Evolutionary conservation across 2,113 vertebrate genomes (phyloP).

Genomic region (Colinus virginianus): DNA sequence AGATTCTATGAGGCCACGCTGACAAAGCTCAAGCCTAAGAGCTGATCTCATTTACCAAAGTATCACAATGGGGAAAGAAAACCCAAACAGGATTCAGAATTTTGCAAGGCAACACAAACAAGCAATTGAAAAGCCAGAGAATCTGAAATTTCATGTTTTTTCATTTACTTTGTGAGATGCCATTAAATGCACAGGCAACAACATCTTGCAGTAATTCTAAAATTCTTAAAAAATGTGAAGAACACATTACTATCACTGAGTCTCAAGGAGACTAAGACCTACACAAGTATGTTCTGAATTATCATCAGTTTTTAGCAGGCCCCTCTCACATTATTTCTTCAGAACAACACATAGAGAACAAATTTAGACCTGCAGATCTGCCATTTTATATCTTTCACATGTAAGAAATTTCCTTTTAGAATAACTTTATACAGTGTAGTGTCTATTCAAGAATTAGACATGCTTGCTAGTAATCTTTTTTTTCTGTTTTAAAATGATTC

Average conservation of each 20-base stretch:
- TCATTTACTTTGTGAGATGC: neutral
- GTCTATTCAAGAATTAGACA: neutral
- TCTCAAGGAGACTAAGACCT: neutral
- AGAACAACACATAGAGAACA: neutral
- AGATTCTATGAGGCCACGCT: neutral
- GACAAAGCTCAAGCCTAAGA: neutral
- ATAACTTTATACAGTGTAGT: neutral
- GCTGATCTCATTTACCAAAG: neutral
- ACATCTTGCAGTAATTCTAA: neutral
- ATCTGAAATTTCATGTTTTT: neutral
- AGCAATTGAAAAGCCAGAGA: neutral
- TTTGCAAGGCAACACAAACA: neutral
- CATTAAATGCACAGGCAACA: neutral
- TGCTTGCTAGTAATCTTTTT: neutral
- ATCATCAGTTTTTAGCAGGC: neutral
- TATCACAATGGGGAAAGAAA: neutral
- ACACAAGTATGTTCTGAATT: neutral
- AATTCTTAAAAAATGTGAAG: neutral
- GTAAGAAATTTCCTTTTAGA: neutral
- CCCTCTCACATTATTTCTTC: neutral
- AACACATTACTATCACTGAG: neutral
- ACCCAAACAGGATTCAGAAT: neutral
- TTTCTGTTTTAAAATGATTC: neutral
- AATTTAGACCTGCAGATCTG: neutral
- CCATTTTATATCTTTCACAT: neutral